phyloP scores from a whole-genome alignment of 2,888 invertebrate species.

The Atrina japonica region DNA sequence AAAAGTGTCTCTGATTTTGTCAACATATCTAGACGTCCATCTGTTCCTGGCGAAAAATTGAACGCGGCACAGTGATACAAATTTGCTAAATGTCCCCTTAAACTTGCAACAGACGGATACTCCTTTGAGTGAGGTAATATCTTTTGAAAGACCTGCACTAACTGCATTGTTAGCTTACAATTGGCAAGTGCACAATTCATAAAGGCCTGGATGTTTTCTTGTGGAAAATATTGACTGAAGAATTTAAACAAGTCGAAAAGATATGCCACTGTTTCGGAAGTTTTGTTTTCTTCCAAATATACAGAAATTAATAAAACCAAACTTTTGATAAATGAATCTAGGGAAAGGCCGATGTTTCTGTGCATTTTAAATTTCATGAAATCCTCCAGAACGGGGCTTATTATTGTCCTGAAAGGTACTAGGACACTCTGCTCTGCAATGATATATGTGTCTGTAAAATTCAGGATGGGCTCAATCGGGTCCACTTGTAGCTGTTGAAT shows the following conservation, averaged over 20 bases:
- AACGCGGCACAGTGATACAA: not conserved
- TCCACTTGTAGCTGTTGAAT: slow-evolving; percentile 32
- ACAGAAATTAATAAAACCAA: too few relatives aligned
- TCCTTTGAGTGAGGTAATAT: not conserved
- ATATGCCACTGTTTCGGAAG: too few relatives aligned
- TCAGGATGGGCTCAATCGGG: slow-evolving; percentile 25
- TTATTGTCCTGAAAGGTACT: not conserved
- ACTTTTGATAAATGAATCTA: not conserved
- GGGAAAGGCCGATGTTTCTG: not conserved
- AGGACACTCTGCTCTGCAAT: not conserved
- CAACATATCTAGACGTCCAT: too few relatives aligned
- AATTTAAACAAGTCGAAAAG: too few relatives aligned
- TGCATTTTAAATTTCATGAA: not conserved
- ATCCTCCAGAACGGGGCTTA: slow-evolving; percentile 7
- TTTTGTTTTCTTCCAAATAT: too few relatives aligned
- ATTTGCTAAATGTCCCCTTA: slow-evolving; percentile 16
- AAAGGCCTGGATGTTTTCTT: too few relatives aligned
- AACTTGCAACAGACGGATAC: slow-evolving; percentile 2
- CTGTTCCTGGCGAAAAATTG: too few relatives aligned
- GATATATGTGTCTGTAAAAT: slow-evolving; percentile 17
- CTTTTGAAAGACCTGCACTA: slow-evolving; percentile 2
- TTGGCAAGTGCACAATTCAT: too few relatives aligned
- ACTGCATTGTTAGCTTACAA: not conserved
- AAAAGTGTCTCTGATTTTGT: too few relatives aligned
- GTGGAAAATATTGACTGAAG: too few relatives aligned